Evolutionary conservation across 2,888 invertebrate genomes (phyloP).

Genomic region (Pteria penguin): DNA sequence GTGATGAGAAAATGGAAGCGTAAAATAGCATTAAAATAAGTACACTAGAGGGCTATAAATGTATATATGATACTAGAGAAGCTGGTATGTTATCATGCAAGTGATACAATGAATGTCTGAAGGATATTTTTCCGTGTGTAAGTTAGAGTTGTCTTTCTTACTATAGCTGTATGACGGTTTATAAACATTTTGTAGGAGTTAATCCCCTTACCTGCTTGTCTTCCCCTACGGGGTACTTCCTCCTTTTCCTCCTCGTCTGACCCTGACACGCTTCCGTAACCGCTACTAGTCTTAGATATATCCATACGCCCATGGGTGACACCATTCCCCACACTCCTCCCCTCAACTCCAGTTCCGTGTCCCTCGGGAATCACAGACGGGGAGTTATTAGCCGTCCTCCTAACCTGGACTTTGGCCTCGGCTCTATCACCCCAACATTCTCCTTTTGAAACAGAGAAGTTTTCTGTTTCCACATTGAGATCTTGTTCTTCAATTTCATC

Average conservation of each 20-base stretch:
- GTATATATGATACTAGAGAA: too few species aligned
- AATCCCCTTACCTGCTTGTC: constrained; percentile 54
- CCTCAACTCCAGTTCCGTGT: constrained; percentile 13
- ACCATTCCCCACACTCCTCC: not conserved
- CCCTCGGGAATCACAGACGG: constrained; percentile 11
- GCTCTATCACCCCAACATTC: constrained; percentile 66
- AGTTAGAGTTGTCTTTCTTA: too few species aligned
- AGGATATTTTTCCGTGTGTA: too few species aligned
- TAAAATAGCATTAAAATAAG: too few species aligned
- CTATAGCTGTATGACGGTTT: too few species aligned
- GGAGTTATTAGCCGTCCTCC: constrained; percentile 31
- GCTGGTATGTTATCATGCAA: too few species aligned
- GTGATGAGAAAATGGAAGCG: too few species aligned
- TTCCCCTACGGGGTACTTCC: constrained; percentile 25
- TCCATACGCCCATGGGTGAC: constrained; percentile 44
- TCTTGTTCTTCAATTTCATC: constrained; percentile 67
- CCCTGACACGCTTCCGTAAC: constrained; percentile 57
- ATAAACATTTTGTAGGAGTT: too few species aligned
- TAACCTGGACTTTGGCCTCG: constrained; percentile 52
- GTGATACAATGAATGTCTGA: too few species aligned
- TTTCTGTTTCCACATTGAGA: constrained; percentile 62
- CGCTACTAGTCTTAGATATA: constrained; percentile 58
- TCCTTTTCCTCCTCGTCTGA: constrained; percentile 57
- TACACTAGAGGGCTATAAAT: too few species aligned
- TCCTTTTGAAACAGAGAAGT: constrained; percentile 66